Conservation (phyloP, 2,113 vertebrate genomes). For the Narcine bancroftii region DNA sequence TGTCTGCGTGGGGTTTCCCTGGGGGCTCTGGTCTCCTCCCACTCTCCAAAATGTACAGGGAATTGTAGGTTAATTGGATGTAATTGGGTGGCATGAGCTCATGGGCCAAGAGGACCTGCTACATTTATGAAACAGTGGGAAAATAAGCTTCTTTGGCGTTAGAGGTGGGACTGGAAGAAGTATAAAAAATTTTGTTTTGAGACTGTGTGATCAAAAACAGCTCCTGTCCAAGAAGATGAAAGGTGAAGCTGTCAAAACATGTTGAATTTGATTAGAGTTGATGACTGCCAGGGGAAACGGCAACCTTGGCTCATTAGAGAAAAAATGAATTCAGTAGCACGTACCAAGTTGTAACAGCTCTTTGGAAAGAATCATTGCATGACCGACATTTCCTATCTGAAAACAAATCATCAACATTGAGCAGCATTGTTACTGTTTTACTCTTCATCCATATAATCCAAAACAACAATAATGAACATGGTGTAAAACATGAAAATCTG, state of each 20-base stretch:
- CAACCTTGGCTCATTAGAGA: no score
- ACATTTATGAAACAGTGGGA: no score
- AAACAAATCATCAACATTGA: constrained; percentile 25
- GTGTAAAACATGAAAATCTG: no score
- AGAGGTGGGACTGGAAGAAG: background rate
- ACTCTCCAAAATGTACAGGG: no score
- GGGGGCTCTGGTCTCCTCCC: no score
- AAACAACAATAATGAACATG: background rate
- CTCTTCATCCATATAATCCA: background rate
- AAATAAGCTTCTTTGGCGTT: background rate
- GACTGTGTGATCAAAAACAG: background rate
- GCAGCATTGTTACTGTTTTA: background rate
- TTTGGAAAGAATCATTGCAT: constrained; percentile 73
- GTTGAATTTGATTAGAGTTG: background rate
- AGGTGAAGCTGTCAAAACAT: background rate
- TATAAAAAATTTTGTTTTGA: background rate
- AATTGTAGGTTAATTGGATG: no score
- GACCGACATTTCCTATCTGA: constrained; percentile 81
- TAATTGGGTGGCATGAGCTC: no score
- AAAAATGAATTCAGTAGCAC: constrained; percentile 39
- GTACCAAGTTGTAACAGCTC: constrained; percentile 81
- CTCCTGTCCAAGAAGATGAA: background rate
- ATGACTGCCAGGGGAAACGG: background rate
- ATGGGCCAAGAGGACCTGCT: no score
- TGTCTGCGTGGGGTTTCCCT: no score